phyloP scores from a whole-genome alignment of 2,797 vertebrate species.

The Brotula barbata region DNA sequence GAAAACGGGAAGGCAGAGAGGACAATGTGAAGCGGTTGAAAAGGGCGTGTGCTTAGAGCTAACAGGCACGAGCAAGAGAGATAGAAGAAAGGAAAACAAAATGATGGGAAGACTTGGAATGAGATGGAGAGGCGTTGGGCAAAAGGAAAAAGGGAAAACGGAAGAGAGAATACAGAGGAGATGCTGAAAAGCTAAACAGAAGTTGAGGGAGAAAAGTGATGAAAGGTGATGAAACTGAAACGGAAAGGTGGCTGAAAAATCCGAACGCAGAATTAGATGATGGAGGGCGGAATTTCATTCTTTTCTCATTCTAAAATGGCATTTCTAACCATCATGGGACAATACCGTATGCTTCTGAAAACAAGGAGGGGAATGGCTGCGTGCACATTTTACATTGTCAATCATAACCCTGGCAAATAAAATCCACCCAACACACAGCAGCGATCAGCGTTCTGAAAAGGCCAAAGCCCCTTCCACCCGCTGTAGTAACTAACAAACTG shows the following conservation, averaged over 20 bases:
- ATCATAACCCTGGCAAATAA: conserved; percentile 28
- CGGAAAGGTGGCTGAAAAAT: conserved; percentile 36
- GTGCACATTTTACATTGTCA: conserved; percentile 19
- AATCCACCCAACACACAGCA: conserved; percentile 41
- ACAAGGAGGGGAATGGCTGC: conserved; percentile 14
- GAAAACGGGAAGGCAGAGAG: conserved; percentile 27
- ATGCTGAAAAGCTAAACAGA: conserved; percentile 3
- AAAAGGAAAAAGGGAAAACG: conserved; percentile 1
- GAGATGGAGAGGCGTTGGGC: not conserved
- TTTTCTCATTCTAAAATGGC: not conserved
- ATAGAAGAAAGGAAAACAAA: conserved; percentile 3
- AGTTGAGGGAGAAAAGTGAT: not conserved
- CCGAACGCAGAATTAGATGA: conserved; percentile 23
- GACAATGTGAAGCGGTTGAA: conserved; percentile 40
- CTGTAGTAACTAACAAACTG: no score
- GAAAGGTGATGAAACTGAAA: conserved; percentile 14
- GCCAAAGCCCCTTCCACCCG: no score
- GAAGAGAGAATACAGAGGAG: not conserved
- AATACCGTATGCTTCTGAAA: no score
- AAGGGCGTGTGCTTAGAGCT: conserved; percentile 12
- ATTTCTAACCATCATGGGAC: no score
- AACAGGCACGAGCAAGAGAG: conserved; percentile 7
- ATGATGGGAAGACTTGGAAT: not conserved
- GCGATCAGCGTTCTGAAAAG: conserved; percentile 24
- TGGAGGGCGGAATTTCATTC: not conserved